Base-by-base conservation (phyloP, 2,797 vertebrate species). In the Gymnoscopelus microlampas region DNA sequence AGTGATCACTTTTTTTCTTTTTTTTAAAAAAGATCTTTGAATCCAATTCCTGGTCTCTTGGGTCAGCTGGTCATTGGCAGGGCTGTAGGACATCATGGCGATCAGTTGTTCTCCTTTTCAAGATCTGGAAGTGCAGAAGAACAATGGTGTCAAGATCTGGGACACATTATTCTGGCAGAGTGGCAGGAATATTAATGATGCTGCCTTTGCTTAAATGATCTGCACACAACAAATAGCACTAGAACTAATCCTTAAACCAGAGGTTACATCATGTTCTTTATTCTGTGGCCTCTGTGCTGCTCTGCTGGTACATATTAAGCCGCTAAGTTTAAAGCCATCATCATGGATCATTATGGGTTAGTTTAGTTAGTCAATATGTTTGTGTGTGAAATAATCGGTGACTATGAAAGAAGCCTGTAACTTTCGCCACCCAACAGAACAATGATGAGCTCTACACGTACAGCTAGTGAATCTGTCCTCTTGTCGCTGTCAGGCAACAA, bases 21-120 rank as follows among this genome's bases (percentile, higher is more conserved):
- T 5, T 23, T 5, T 23, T 68, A 4, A 19, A 1, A 19, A 12
- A 63, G 23, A 63, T 71, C 48, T 23, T 47, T 13, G 54, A 44
- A 58, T 61, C 48, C 60, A 11, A 53, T 68, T 70, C 66, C 32
- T 13, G 53, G 29, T 13, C 12, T 58, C 39, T 39, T 1, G 44
- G 66, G 55, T 59, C 68, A 73, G 1, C 5, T 49, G 63, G 54
- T 23, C 84, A 92, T 54, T 89, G 86, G 85, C 87, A 92, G 53
- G 87, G 72, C 81, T 92, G 89, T 61, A 87, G 74, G 66, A 88
- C 9, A 35, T 93, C 91, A 0, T 63, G 91, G 58, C 73, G 66
- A 8, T 83, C 78, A 0, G 84, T 78, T 0, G 88, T 78, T 19
- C 76, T 86, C 50, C 81, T 86, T 75, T 84, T 94, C 89, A 94